Conservation (phyloP, 2,797 vertebrate genomes). For the Aeoliscus strigatus region DNA sequence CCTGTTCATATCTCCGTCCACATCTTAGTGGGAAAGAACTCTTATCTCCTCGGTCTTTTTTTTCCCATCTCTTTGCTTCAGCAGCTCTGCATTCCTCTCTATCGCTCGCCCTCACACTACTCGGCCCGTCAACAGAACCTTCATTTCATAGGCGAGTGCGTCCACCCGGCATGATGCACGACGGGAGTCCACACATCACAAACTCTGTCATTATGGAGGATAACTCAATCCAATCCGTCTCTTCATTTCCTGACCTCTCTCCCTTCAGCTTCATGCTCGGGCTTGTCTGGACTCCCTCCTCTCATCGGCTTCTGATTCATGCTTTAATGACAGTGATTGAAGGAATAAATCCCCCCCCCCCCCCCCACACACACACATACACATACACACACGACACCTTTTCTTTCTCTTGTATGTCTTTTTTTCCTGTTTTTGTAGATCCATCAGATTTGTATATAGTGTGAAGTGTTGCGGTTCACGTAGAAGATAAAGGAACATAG, state of each 20-base stretch:
- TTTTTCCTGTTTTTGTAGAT: conserved; percentile 6
- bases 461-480: too few species aligned
- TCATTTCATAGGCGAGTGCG: too few species aligned
- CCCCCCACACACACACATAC: too few species aligned
- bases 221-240: not conserved
- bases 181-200: not conserved
- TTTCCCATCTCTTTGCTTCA: conserved; percentile 1
- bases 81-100: conserved; percentile 8
- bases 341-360: conserved; percentile 58
- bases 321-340: conserved; percentile 67
- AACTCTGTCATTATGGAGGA: too few species aligned
- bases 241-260: not conserved
- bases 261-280: conserved; percentile 19
- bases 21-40: conserved; percentile 8
- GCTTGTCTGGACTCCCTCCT: conserved; percentile 30
- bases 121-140: not conserved
- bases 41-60: conserved; percentile 15
- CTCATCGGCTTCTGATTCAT: conserved; percentile 52
- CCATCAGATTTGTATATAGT: too few species aligned
- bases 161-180: not conserved
- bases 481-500: not conserved
- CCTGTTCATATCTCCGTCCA: conserved; percentile 7
- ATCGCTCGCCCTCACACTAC: not conserved
- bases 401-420: too few species aligned
- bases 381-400: too few species aligned